phyloP scores from a whole-genome alignment of 2,113 vertebrate genomes.

The Rhipidura dahli region DNA sequence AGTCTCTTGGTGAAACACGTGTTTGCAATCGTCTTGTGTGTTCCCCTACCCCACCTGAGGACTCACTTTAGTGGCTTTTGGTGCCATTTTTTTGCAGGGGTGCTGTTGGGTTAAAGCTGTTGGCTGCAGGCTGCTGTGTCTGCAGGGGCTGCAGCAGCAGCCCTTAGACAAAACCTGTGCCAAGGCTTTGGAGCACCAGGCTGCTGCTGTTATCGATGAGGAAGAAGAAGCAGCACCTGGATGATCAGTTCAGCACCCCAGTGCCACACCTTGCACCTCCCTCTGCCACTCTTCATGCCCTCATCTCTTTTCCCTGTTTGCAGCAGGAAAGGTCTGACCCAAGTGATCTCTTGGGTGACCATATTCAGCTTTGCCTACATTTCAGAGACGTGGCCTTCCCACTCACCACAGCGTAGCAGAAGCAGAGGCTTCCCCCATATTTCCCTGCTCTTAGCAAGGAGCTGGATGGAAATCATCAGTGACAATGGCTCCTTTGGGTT shows the following conservation, averaged over 20 bases:
- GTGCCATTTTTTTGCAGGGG: not conserved
- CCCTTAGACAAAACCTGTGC: not conserved
- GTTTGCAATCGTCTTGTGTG: not conserved
- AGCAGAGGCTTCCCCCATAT: not conserved
- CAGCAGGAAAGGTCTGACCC: not conserved
- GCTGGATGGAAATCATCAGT: not conserved
- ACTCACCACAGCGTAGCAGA: not conserved
- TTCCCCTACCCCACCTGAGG: not conserved
- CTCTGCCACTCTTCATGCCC: rapidly evolving
- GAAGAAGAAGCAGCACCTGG: not conserved
- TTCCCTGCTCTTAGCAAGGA: not conserved
- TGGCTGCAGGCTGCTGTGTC: not conserved
- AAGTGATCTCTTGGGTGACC: not conserved
- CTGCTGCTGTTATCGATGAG: not conserved
- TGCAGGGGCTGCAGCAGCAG: not conserved
- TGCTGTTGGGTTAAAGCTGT: not conserved
- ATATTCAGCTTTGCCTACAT: not conserved
- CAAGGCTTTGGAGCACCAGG: not conserved
- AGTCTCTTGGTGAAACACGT: not conserved
- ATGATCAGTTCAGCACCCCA: not conserved
- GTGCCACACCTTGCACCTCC: not conserved
- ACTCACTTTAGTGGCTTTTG: not conserved
- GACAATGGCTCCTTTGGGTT: rapidly evolving
- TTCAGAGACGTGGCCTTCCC: not conserved
- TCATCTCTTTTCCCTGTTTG: not conserved